Conservation (phyloP, 2,113 vertebrate species). For the Mungos mungo region DNA sequence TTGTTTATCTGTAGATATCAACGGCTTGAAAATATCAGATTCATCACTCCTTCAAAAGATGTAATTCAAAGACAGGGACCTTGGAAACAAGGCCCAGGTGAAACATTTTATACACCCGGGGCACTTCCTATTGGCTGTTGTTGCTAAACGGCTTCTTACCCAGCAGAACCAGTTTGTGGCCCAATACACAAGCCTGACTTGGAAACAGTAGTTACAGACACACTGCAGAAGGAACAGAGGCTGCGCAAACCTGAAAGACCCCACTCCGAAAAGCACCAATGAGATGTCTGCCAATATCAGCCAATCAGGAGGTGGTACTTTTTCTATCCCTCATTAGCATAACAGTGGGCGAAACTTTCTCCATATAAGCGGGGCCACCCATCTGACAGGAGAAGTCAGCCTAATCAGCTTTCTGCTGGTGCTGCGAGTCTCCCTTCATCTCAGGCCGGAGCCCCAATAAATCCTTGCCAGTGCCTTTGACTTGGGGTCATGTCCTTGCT, state of each 20-base stretch:
- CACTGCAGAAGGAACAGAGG: neutral
- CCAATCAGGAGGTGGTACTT: neutral
- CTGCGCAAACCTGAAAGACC: neutral
- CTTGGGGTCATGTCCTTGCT: neutral
- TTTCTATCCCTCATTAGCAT: neutral
- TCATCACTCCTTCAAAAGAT: neutral
- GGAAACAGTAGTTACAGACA: neutral
- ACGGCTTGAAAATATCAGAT: neutral
- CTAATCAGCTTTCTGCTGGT: neutral
- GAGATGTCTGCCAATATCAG: neutral
- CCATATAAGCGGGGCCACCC: neutral
- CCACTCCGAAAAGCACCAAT: neutral
- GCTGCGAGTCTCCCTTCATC: neutral
- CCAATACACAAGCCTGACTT: neutral
- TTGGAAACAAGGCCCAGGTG: neutral
- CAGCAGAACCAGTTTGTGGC: neutral
- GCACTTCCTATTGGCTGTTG: neutral
- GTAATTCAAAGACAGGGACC: neutral
- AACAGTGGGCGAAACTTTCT: neutral
- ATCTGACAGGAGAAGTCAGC: neutral
- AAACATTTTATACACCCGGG: neutral
- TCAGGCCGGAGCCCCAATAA: neutral
- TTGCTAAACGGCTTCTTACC: neutral
- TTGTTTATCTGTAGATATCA: neutral
- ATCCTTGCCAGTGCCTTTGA: neutral